Percentiles rank a stretch among this genome's conserved stretches.
phyloP scores from a whole-genome alignment of 2,888 invertebrate species.

The Calameuta pallipes region DNA sequence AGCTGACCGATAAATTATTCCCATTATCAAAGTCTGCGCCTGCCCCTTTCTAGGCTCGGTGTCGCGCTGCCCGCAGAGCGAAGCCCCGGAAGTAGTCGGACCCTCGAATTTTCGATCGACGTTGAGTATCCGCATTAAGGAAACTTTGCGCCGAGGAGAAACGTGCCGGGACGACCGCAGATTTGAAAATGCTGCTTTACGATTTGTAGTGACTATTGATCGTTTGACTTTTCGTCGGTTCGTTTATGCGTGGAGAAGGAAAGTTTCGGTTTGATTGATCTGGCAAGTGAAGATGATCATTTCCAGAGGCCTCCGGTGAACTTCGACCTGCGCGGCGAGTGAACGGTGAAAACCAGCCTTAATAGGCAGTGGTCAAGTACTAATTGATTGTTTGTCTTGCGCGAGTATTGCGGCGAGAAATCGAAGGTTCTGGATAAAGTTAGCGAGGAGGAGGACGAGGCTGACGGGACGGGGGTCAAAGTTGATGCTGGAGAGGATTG shows the following conservation, averaged over 20 bases:
- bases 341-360: not conserved
- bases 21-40: not conserved
- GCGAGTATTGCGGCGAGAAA: not conserved
- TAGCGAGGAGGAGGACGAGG: no score
- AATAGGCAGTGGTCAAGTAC: conserved; percentile 11
- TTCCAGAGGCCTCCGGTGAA: not conserved
- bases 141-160: no score
- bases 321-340: not conserved
- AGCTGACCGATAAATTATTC: not conserved
- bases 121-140: no score
- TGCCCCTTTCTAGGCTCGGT: not conserved
- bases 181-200: no score
- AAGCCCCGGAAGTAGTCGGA: not conserved
- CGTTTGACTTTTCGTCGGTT: no score
- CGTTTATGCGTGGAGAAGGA: no score
- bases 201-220: no score
- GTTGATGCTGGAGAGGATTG: not conserved
- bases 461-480: no score
- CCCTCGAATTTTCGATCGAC: no score
- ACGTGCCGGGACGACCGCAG: no score
- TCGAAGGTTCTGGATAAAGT: not conserved
- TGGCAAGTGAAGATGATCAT: not conserved
- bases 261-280: no score
- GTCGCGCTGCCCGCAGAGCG: not conserved
- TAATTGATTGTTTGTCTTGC: conserved; percentile 22